A percentile compares a stretch with the other conserved stretches of the same genome.
Conservation (phyloP, 2,797 vertebrate genomes). For the Austrolebias charrua region DNA sequence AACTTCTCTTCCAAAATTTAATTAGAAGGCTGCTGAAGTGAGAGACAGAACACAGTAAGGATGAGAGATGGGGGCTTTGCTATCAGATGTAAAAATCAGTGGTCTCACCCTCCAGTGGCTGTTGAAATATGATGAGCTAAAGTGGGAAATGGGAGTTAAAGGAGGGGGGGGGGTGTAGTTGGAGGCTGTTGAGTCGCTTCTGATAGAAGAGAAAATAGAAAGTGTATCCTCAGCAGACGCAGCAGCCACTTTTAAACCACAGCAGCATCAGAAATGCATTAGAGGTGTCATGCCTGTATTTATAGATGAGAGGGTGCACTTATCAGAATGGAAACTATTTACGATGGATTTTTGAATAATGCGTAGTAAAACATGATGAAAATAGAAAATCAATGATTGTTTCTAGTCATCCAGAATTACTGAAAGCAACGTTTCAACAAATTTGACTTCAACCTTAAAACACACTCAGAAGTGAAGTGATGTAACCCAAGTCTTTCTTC, state of each 20-base stretch:
- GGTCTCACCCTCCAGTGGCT: constrained; percentile 47
- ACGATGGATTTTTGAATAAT: constrained; percentile 49
- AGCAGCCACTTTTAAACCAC: constrained; percentile 50
- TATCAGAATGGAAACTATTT: constrained; percentile 45
- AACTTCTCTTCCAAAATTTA: constrained; percentile 65
- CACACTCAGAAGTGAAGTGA: neutral
- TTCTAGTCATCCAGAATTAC: constrained; percentile 14
- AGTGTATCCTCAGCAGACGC: constrained; percentile 51
- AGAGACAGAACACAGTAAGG: constrained; percentile 49
- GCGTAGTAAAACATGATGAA: constrained; percentile 32
- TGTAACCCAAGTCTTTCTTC: constrained; percentile 22
- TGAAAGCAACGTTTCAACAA: constrained; percentile 21
- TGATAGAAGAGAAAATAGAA: constrained; percentile 57
- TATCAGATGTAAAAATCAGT: constrained; percentile 72
- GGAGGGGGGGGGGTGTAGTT: constrained; percentile 29
- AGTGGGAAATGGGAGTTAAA: constrained; percentile 59
- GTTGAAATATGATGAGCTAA: constrained; percentile 71
- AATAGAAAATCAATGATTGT: constrained; percentile 28
- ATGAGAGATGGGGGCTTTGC: constrained; percentile 66
- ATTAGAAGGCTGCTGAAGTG: constrained; percentile 67
- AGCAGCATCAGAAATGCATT: constrained; percentile 54
- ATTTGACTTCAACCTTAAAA: constrained; percentile 8
- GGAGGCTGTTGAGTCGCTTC: constrained; percentile 33
- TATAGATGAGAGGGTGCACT: constrained; percentile 45
- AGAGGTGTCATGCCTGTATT: constrained; percentile 47